These are phyloP conservation scores for Eudyptes chrysolophus DNA, from an alignment of 2,113 vertebrate genomes.

Conservation along the genomic window DNA sequence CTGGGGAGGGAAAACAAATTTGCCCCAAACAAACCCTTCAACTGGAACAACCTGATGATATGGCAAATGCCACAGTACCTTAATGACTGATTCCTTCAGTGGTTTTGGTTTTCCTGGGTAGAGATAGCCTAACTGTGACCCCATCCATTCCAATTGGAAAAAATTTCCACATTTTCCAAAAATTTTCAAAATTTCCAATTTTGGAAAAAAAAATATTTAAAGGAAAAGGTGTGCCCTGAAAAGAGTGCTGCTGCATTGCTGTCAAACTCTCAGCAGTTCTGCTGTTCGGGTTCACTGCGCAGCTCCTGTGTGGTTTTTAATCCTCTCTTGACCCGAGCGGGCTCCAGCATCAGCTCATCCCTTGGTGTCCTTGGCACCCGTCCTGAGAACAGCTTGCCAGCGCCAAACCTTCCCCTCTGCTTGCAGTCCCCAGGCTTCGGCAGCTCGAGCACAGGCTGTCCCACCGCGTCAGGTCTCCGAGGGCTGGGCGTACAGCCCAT, in stretches of 20 bases:
- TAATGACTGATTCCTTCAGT: not conserved
- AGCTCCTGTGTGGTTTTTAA: not conserved
- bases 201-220: no score
- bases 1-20: not conserved
- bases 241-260: not conserved
- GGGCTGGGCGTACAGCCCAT: no score
- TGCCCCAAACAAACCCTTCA: not conserved
- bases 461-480: accelerated
- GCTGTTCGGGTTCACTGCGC: not conserved
- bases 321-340: not conserved
- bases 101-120: not conserved
- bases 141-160: not conserved
- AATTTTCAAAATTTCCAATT: not conserved
- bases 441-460: not conserved
- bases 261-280: not conserved
- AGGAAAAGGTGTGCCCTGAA: not conserved
- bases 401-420: not conserved
- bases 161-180: not conserved
- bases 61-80: not conserved
- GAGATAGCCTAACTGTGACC: not conserved
- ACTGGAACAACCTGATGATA: not conserved
- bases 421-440: not conserved
- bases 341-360: not conserved
- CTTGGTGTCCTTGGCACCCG: not conserved
- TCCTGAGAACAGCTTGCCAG: not conserved